These are phyloP conservation scores for Pterocles gutturalis DNA, from an alignment of 2,113 vertebrate genomes.

Conservation along the genomic window DNA sequence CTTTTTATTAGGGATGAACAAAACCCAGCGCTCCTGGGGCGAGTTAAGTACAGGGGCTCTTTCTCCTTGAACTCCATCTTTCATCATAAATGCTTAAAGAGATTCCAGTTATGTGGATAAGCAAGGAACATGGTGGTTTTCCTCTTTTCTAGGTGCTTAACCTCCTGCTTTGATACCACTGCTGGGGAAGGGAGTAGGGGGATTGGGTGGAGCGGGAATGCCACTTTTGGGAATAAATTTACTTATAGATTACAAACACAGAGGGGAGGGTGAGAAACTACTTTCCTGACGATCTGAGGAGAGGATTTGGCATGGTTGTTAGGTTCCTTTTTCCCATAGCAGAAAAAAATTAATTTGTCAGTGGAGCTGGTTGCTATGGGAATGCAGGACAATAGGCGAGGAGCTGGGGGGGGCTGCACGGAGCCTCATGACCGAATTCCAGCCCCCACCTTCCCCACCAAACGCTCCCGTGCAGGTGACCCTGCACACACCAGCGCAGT, in stretches of 20 bases:
- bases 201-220: not conserved
- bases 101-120: not conserved
- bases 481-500: not conserved
- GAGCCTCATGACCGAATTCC: rapidly evolving
- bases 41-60: not conserved
- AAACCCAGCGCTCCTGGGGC: no score
- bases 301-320: not conserved
- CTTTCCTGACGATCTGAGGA: not conserved
- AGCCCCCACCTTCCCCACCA: not conserved
- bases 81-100: not conserved
- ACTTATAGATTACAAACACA: not conserved
- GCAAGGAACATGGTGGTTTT: rapidly evolving
- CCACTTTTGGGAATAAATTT: not conserved
- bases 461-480: rapidly evolving
- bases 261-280: not conserved
- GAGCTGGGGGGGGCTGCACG: not conserved
- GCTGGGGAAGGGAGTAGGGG: not conserved
- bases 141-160: not conserved
- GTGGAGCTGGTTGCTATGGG: slow-evolving; percentile 32
- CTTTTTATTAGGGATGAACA: no score
- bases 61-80: not conserved
- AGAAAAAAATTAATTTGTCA: not conserved
- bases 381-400: not conserved
- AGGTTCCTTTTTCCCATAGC: not conserved
- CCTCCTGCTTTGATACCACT: not conserved